Conservation (phyloP, 2,888 invertebrate species). For the Rhagium mordax region DNA sequence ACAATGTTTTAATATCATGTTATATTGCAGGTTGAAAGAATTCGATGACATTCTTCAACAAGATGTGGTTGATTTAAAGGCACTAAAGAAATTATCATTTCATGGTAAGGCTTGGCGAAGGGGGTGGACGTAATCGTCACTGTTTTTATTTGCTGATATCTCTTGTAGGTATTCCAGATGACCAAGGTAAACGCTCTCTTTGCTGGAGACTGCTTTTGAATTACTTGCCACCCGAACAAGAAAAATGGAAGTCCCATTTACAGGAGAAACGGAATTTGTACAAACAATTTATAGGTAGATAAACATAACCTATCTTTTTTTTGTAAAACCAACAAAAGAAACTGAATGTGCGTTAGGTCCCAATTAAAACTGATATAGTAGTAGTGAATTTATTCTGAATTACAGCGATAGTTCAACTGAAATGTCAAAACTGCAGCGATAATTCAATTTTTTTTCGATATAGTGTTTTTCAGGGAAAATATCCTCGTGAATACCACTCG, state of each 20-base stretch:
- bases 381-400: too few species aligned
- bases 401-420: too few species aligned
- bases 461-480: too few species aligned
- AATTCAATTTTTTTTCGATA: too few species aligned
- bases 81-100: conserved; percentile 82
- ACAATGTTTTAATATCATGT: conserved; percentile 33
- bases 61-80: conserved; percentile 80
- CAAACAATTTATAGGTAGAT: conserved; percentile 84
- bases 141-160: conserved; percentile 10
- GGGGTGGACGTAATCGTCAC: conserved; percentile 27
- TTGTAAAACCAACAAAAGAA: too few species aligned
- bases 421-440: too few species aligned
- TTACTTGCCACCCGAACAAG: conserved; percentile 83
- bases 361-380: too few species aligned
- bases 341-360: too few species aligned
- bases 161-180: conserved; percentile 87
- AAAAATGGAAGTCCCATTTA: conserved; percentile 80
- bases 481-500: too few species aligned
- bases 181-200: conserved; percentile 84
- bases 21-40: conserved; percentile 81
- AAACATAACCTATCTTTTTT: conserved; percentile 48
- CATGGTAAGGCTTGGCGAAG: too few species aligned
- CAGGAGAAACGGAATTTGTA: conserved; percentile 85
- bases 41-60: conserved; percentile 82
- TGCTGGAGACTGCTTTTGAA: conserved; percentile 93